Base-by-base conservation (phyloP, 2,888 invertebrate genomes). In the Plebejus melissa region DNA sequence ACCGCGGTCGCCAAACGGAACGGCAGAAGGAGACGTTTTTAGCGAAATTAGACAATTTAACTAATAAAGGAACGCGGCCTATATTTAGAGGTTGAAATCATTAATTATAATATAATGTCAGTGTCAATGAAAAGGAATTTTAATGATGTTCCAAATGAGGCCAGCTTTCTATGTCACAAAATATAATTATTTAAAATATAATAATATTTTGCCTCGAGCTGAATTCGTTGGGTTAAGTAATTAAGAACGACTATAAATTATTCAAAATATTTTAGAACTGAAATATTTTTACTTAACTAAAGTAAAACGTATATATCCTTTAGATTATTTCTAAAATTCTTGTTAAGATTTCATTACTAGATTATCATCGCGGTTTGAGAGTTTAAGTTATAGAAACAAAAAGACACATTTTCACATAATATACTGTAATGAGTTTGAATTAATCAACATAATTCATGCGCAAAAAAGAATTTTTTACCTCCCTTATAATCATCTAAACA, bases 151-250 rank as follows among this genome's bases (percentile, higher is more conserved):
- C 36, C 65, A 16, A 65, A 65, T 65, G 65, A 65, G 32, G 65
- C 16, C 65, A 65, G 65, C 32, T 65, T 65, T 65, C 65, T 65
- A 65, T 65, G 32, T 65, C 65, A 32, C 65, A 32, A 32, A 65
- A 65, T 36, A 65, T 65, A 65, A 65, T 32, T 32, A 65, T 13
- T 11, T 32, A 32, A 16, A 65, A 60, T 11, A 60, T 13, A 22
- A 58, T n/a, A 58, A 58, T 65, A 4, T 65, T 65, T 65, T 65
- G 36, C 65, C 32, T 36, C 11, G 16, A 65, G 32, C 65, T 32
- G 16, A 5, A 36, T 60, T 9, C 28, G 28, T 32, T 13, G 32
- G 22, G 65, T 36, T 65, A 32, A 32, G 4, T 65, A 36, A 36
- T 36, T 65, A 65, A 32, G 7, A 13, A 22, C n/a, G 22, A 22